Evolutionary conservation across 2,113 vertebrate species (phyloP).

Genomic region (Rousettus leschenaultii): DNA sequence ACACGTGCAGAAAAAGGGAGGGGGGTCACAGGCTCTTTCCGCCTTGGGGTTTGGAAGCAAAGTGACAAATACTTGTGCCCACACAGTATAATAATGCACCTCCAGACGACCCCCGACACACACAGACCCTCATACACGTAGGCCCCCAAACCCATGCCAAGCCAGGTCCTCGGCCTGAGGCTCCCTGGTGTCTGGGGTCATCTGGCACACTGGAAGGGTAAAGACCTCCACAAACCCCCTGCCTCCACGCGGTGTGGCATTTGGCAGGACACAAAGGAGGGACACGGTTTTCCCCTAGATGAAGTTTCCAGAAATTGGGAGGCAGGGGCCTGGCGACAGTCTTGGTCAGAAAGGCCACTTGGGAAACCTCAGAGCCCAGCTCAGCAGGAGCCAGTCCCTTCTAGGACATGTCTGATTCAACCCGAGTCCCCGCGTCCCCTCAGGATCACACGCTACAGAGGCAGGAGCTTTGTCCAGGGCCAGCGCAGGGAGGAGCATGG

Average conservation of each 20-base stretch:
- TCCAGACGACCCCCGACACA: background rate
- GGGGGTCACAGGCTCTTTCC: background rate
- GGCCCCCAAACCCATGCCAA: background rate
- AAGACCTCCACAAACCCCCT: fast-evolving
- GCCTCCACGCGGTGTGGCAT: background rate
- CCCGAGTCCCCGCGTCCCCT: background rate
- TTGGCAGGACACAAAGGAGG: background rate
- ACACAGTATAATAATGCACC: fast-evolving
- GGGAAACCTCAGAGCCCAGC: background rate
- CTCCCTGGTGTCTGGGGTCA: background rate
- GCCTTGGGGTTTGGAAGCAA: background rate
- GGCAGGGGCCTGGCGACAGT: background rate
- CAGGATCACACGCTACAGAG: fast-evolving
- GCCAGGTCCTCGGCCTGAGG: background rate
- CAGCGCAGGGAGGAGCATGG: background rate
- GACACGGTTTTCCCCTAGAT: background rate
- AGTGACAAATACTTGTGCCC: too few relatives aligned
- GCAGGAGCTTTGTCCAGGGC: background rate
- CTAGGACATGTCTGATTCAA: background rate
- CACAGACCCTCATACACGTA: fast-evolving
- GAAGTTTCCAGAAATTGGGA: background rate
- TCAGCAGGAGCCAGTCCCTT: background rate
- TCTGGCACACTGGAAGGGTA: background rate
- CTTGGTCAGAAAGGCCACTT: background rate
- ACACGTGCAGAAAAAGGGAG: background rate